Percentiles rank a stretch among this genome's conserved stretches.
Evolutionary conservation across 2,888 invertebrate genomes (phyloP).

Genomic region (Autographa pulchrina): DNA sequence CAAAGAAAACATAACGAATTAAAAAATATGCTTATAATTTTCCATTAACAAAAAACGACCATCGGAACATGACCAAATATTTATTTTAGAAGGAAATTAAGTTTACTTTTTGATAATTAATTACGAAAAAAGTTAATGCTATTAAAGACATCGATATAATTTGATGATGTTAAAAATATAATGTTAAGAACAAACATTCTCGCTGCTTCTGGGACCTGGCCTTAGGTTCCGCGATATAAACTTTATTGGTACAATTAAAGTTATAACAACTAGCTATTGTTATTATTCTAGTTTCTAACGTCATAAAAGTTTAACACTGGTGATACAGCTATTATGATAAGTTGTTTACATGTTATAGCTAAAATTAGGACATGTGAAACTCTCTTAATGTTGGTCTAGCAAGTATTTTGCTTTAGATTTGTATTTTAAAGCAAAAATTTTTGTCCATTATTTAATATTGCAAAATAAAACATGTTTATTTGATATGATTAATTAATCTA

Average conservation of each 20-base stretch:
- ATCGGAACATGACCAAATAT: neutral
- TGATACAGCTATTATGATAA: conserved; percentile 38
- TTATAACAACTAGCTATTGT: conserved; percentile 56
- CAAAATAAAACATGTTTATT: no score
- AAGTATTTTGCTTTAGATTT: no score
- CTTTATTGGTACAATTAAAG: conserved; percentile 61
- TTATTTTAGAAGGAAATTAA: conserved; percentile 1
- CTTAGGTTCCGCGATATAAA: conserved; percentile 50
- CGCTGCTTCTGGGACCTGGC: neutral
- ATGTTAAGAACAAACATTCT: neutral
- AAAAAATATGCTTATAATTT: neutral
- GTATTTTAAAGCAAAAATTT: no score
- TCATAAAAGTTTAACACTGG: conserved; percentile 58
- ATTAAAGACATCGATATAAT: neutral
- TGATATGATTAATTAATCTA: no score
- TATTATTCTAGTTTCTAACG: conserved; percentile 48
- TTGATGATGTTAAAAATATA: no score
- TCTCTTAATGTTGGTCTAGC: neutral
- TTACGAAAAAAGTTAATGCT: neutral
- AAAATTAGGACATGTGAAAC: conserved; percentile 11
- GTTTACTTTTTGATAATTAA: neutral
- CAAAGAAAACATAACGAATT: neutral
- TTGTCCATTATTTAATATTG: no score
- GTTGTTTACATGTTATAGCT: conserved; percentile 21
- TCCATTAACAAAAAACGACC: neutral